Percentiles rank a stretch among this genome's conserved stretches.
These are phyloP conservation scores for Orcinus orca DNA, from an alignment of 2,113 vertebrate genomes.

Conservation along the genomic window DNA sequence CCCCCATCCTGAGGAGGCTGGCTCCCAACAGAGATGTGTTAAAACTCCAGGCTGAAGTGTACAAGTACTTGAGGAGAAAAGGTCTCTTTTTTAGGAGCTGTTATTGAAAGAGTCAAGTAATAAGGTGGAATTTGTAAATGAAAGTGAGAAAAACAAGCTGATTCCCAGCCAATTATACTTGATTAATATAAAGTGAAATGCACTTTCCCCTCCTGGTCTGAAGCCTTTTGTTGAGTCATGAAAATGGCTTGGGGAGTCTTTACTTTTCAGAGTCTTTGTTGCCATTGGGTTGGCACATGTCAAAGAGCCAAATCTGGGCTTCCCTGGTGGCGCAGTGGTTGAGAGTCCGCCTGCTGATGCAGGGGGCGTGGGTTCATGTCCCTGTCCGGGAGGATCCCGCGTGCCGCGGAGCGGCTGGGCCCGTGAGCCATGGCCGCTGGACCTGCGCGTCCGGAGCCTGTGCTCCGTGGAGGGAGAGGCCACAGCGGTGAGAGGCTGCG, in stretches of 20 bases:
- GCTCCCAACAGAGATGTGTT: background rate
- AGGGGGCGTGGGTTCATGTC: no score
- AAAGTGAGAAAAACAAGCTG: constrained; percentile 30
- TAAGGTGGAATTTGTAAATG: constrained; percentile 11
- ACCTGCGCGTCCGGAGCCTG: no score
- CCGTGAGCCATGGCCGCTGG: no score
- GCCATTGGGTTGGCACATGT: background rate
- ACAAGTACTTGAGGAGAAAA: background rate
- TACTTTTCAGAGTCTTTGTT: constrained; percentile 43
- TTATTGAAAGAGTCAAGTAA: background rate
- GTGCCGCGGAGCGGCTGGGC: no score
- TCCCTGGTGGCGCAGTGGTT: no score
- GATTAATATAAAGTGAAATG: constrained; percentile 18
- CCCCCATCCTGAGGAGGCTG: background rate
- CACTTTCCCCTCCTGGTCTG: background rate
- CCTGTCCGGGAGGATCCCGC: no score
- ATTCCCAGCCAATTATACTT: background rate
- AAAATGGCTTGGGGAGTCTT: background rate
- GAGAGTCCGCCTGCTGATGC: no score
- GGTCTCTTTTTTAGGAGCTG: background rate
- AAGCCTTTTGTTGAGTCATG: constrained; percentile 6
- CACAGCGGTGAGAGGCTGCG: no score
- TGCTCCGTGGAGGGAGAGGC: no score
- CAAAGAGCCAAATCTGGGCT: background rate
- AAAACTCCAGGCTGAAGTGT: background rate